Conservation (phyloP, 2,797 vertebrate genomes). For the Threskiornis aethiopicus region DNA sequence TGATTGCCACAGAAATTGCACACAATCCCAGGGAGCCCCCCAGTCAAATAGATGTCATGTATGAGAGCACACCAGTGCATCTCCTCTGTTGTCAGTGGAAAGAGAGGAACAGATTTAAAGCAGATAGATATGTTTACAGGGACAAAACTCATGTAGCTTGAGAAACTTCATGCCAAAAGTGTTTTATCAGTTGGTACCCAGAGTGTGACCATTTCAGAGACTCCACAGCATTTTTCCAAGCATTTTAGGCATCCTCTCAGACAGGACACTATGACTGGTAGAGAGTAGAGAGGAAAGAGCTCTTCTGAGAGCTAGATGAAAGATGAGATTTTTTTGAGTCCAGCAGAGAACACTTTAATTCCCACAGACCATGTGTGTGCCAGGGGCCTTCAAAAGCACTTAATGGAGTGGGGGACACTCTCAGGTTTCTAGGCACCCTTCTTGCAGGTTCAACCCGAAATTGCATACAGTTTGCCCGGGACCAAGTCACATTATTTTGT, state of each 20-base stretch:
- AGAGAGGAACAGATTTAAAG: not conserved
- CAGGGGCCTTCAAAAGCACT: not conserved
- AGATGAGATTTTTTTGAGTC: not conserved
- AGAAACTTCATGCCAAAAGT: not conserved
- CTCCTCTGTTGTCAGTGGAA: not conserved
- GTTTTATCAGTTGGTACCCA: not conserved
- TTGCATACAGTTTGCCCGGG: not conserved
- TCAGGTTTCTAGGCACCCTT: not conserved
- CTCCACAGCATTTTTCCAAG: not conserved
- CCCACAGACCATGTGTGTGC: not conserved
- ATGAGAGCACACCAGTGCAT: not conserved
- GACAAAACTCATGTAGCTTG: not conserved
- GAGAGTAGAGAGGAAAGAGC: not conserved
- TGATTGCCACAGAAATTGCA: not conserved
- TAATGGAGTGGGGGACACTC: fast-evolving
- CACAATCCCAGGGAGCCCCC: not conserved
- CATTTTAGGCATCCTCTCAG: not conserved
- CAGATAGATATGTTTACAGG: not conserved
- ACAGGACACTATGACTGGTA: not conserved
- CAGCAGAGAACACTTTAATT: not conserved
- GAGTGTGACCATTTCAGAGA: not conserved
- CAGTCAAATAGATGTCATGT: not conserved
- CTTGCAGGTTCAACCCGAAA: not conserved
- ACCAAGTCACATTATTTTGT: not conserved
- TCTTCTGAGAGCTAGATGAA: not conserved